A percentile compares a stretch with the other conserved stretches of the same genome.
Conservation (phyloP, 2,797 vertebrate genomes). For the Philypnodon macrostomus region DNA sequence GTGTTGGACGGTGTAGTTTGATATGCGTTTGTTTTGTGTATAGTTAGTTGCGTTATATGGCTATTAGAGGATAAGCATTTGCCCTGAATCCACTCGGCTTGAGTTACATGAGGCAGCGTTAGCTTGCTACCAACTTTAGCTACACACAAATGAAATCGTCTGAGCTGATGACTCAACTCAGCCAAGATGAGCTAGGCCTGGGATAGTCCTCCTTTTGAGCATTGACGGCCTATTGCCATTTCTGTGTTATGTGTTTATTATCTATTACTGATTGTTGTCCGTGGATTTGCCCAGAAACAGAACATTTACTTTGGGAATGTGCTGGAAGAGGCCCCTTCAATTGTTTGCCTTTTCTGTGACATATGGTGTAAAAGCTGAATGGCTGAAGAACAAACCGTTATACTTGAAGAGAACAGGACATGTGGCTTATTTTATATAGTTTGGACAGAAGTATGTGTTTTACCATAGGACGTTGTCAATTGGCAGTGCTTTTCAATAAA, state of each 20-base stretch:
- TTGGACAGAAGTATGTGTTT: no score
- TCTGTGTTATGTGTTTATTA: conserved; percentile 12
- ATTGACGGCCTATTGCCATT: conserved; percentile 4
- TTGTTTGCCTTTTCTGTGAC: conserved; percentile 45
- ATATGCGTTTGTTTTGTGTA: fast-evolving
- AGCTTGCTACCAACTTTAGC: conserved; percentile 62
- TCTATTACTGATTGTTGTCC: conserved; percentile 13
- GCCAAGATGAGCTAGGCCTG: conserved; percentile 42
- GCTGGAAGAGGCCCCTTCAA: conserved; percentile 44
- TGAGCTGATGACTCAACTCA: conserved; percentile 64
- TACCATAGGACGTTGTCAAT: no score
- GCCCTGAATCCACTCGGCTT: conserved; percentile 6
- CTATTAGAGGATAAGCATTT: conserved; percentile 2
- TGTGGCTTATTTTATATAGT: no score
- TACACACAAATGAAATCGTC: conserved; percentile 47
- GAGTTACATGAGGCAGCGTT: conserved; percentile 46
- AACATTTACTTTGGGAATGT: conserved; percentile 42
- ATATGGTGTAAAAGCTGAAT: conserved; percentile 45
- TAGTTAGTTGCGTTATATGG: not conserved
- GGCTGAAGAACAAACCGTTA: not conserved
- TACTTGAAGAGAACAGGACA: conserved; percentile 2
- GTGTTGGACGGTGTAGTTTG: not conserved
- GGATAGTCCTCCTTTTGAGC: conserved; percentile 38
- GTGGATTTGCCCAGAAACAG: conserved; percentile 42
- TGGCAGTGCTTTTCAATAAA: no score